Evolutionary conservation across 1,140 invertebrate genomes (phyloP).

Genomic region (Metopolophium dirhodum): DNA sequence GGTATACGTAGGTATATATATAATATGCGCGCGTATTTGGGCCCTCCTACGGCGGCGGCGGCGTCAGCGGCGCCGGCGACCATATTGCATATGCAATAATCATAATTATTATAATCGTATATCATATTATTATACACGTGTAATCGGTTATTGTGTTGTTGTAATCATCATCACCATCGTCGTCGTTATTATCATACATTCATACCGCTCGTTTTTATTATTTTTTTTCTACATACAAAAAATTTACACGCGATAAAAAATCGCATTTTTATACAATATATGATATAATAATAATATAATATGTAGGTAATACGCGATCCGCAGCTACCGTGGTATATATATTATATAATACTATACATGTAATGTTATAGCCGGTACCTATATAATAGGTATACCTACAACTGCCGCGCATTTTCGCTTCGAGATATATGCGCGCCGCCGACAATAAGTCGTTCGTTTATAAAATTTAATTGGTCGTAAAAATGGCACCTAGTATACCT

Average conservation of each 20-base stretch:
- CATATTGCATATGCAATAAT: not conserved
- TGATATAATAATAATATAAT: not conserved
- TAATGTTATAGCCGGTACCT: not conserved
- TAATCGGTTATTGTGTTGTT: not conserved
- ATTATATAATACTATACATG: not conserved
- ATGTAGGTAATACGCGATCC: not conserved
- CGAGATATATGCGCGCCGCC: not conserved
- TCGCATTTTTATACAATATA: not conserved
- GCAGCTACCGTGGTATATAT: not conserved
- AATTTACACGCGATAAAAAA: not conserved
- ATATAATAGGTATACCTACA: not conserved
- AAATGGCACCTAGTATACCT: constrained; percentile 29
- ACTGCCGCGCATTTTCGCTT: not conserved
- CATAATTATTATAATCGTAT: not conserved
- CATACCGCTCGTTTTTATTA: not conserved
- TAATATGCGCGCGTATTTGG: not conserved
- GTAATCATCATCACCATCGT: not conserved
- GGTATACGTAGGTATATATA: not conserved
- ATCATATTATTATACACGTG: not conserved
- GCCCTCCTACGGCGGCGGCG: not conserved
- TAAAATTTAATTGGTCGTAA: constrained; percentile 49
- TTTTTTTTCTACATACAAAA: not conserved
- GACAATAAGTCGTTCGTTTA: constrained; percentile 22
- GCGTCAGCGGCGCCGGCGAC: not conserved
- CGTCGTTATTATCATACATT: not conserved